Conservation (phyloP, 2,888 invertebrate species). For the Coenonympha arcania region DNA sequence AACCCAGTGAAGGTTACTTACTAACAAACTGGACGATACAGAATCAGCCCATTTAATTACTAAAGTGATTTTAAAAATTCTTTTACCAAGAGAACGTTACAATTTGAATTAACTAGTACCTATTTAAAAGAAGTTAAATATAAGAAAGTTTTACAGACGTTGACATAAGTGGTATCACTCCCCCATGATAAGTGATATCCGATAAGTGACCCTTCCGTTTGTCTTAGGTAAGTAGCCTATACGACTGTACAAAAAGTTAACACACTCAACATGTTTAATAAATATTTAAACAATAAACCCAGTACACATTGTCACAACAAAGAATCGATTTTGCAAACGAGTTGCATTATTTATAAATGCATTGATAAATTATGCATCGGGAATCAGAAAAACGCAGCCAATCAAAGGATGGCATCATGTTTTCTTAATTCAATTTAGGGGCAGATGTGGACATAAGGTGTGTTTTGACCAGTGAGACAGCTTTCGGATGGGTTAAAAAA, state of each 20-base stretch:
- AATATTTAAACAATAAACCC: constrained; percentile 6
- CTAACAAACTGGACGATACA: too few relatives aligned
- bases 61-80: too few relatives aligned
- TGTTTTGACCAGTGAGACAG: neutral
- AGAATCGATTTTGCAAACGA: constrained; percentile 13
- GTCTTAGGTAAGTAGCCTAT: neutral
- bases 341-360: constrained; percentile 22
- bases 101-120: too few relatives aligned
- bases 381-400: constrained; percentile 19
- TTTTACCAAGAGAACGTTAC: too few relatives aligned
- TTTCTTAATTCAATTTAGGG: constrained; percentile 22
- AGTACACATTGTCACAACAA: constrained; percentile 11
- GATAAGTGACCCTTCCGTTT: neutral
- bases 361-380: constrained; percentile 19
- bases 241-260: neutral
- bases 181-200: neutral
- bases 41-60: too few relatives aligned
- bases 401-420: constrained; percentile 19
- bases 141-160: too few relatives aligned
- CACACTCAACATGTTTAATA: neutral
- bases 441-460: constrained; percentile 20
- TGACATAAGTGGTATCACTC: too few relatives aligned
- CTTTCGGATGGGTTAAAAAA: too few relatives aligned
- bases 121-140: neutral
- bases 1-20: too few relatives aligned